Percentiles rank a stretch among this genome's conserved stretches.
These are phyloP conservation scores for Malurus melanocephalus DNA, from an alignment of 2,113 vertebrate genomes.

Conservation along the genomic window DNA sequence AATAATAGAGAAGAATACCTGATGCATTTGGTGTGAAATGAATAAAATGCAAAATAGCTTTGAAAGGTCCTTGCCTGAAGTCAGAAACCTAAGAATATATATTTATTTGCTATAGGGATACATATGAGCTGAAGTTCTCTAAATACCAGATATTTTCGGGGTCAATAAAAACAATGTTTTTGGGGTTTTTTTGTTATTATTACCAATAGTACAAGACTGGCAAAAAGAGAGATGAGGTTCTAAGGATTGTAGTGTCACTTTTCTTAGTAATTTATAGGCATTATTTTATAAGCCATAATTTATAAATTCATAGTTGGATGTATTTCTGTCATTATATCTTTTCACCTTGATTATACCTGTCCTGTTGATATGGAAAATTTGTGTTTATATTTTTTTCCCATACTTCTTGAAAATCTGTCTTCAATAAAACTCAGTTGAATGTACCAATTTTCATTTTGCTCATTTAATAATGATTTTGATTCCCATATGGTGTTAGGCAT, in stretches of 20 bases:
- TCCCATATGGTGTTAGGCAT: background rate
- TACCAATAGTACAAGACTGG: background rate
- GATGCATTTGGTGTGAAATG: conserved; percentile 59
- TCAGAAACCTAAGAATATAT: conserved; percentile 26
- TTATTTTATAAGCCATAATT: background rate
- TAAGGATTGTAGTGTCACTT: background rate
- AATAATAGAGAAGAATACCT: conserved; percentile 54
- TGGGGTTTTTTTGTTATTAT: background rate
- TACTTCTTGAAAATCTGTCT: background rate
- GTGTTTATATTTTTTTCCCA: background rate
- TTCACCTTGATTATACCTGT: background rate
- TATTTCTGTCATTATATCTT: background rate
- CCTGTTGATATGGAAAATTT: background rate
- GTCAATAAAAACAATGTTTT: background rate
- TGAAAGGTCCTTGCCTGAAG: conserved; percentile 48
- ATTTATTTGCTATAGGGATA: background rate
- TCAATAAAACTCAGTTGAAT: background rate
- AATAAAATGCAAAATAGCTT: conserved; percentile 58
- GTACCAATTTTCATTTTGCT: background rate
- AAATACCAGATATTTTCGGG: conserved; percentile 6
- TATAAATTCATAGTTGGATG: background rate
- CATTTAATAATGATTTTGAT: background rate
- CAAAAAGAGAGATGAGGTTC: background rate
- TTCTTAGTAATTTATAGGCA: background rate
- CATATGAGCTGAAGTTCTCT: background rate